phyloP scores from a whole-genome alignment of 1,140 invertebrate species.

The Physella acuta region DNA sequence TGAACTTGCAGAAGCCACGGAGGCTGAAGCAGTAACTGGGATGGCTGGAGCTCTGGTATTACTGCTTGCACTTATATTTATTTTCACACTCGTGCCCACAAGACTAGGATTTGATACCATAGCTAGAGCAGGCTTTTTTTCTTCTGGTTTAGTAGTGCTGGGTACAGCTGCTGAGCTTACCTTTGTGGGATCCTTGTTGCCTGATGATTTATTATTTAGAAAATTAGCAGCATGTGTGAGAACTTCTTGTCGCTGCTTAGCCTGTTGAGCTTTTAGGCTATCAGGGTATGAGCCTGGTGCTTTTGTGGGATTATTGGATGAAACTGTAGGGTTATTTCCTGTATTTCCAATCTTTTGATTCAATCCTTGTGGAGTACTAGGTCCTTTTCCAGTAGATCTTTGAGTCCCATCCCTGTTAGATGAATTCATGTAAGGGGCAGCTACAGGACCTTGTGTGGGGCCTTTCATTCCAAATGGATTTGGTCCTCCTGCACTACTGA shows the following conservation, averaged over 20 bases:
- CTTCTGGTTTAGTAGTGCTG: constrained; percentile 6
- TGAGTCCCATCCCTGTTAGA: neutral
- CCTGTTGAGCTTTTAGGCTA: constrained; percentile 44
- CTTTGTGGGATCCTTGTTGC: neutral
- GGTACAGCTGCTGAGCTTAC: neutral
- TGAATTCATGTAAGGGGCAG: neutral
- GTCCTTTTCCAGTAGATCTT: neutral
- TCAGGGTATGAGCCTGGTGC: constrained; percentile 17
- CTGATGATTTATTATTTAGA: constrained; percentile 39
- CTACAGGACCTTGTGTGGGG: neutral
- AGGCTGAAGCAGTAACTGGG: neutral
- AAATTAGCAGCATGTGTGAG: constrained; percentile 47
- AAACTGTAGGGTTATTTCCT: neutral
- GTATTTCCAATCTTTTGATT: neutral
- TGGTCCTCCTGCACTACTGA: constrained; percentile 3
- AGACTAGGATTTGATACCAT: constrained; percentile 26
- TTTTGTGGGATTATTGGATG: constrained; percentile 9
- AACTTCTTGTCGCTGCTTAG: constrained; percentile 43
- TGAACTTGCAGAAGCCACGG: neutral
- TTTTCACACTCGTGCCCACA: constrained; percentile 26
- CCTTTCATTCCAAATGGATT: constrained; percentile 18
- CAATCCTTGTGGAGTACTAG: neutral
- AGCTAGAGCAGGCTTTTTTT: constrained; percentile 22
- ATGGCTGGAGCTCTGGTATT: constrained; percentile 24
- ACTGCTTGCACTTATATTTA: constrained; percentile 19